Conservation (phyloP, 2,113 vertebrate genomes). For the Bambusicola thoracicus region DNA sequence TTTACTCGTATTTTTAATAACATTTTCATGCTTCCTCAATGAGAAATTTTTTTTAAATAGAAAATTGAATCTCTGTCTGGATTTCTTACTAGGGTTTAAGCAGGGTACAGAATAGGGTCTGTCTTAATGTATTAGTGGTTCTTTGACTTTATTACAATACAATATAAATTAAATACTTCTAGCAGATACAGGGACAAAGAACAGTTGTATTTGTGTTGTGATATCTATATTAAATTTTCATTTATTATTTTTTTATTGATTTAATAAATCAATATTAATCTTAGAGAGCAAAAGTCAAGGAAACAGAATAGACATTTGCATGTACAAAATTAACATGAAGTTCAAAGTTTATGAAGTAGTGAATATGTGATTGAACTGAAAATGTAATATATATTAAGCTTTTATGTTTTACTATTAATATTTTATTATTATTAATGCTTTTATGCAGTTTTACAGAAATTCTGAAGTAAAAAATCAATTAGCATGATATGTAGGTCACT, state of each 20-base stretch:
- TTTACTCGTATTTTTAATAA: not conserved
- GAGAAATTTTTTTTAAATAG: not conserved
- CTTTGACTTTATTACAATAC: not conserved
- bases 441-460: not conserved
- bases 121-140: not conserved
- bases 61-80: not conserved
- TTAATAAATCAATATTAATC: not conserved
- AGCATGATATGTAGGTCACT: too few relatives aligned
- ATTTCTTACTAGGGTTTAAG: not conserved
- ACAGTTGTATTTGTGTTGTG: not conserved
- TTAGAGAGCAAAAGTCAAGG: not conserved
- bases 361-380: not conserved
- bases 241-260: not conserved
- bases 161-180: not conserved
- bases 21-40: not conserved
- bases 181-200: not conserved
- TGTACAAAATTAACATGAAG: not conserved
- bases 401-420: not conserved
- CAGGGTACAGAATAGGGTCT: not conserved
- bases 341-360: not conserved
- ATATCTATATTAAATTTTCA: not conserved
- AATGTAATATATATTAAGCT: accelerated
- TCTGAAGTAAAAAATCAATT: not conserved
- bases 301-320: not conserved
- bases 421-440: not conserved